Percentiles rank a stretch among this genome's conserved stretches.
Conservation (phyloP, 2,888 invertebrate genomes). For the Drosophila atripex region DNA sequence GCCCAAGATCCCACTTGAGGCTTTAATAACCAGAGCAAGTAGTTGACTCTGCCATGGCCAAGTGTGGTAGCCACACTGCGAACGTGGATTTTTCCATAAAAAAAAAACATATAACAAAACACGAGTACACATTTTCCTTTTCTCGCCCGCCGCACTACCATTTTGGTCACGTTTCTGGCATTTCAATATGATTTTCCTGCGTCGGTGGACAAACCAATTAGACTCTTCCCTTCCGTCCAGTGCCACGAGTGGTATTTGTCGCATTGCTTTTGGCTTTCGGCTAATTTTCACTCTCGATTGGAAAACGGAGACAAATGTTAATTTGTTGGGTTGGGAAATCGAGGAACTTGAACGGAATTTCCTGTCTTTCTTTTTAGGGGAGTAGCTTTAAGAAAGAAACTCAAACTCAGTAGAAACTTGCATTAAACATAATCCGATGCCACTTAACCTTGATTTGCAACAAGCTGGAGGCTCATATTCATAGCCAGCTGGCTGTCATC, state of each 20-base stretch:
- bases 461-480: background rate
- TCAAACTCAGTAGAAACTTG: background rate
- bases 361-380: background rate
- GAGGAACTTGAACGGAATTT: background rate
- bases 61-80: conserved; percentile 28
- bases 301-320: background rate
- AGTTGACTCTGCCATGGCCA: conserved; percentile 43
- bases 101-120: conserved; percentile 2
- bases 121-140: conserved; percentile 23
- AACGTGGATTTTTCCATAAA: conserved; percentile 37
- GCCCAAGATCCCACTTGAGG: conserved; percentile 62
- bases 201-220: conserved; percentile 43
- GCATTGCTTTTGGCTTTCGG: conserved; percentile 30
- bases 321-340: conserved; percentile 1
- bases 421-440: background rate
- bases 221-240: conserved; percentile 36
- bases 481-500: conserved; percentile 13
- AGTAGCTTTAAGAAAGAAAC: background rate
- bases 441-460: conserved; percentile 9
- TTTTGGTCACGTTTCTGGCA: conserved; percentile 70
- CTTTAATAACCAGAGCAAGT: conserved; percentile 62
- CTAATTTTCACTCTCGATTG: conserved; percentile 28
- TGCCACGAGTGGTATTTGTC: conserved; percentile 19
- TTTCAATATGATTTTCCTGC: conserved; percentile 53
- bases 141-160: conserved; percentile 45